phyloP scores from a whole-genome alignment of 1,140 invertebrate genomes.

The Andricus grossulariae region DNA sequence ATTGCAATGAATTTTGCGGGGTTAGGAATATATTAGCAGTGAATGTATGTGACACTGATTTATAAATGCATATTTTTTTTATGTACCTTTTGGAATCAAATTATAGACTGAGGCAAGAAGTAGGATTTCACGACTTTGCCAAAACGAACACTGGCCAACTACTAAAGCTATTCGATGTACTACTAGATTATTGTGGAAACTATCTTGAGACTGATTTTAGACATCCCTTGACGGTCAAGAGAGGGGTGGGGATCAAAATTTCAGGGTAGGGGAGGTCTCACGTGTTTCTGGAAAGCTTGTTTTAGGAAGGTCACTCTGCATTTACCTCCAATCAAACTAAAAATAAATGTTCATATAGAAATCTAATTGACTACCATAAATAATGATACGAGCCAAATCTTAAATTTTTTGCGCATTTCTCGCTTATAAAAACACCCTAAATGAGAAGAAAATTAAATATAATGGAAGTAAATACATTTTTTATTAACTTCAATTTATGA shows the following conservation, averaged over 20 bases:
- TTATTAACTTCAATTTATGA: no score
- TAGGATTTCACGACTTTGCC: conserved; percentile 56
- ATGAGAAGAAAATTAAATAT: no score
- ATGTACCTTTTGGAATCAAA: conserved; percentile 15
- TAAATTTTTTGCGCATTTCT: no score
- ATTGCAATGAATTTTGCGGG: not conserved
- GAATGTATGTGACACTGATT: not conserved
- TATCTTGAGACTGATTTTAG: conserved; percentile 67
- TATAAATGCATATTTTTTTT: not conserved
- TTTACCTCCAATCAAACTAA: not conserved
- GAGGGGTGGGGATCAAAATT: conserved; percentile 55
- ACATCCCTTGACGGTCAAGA: conserved; percentile 56
- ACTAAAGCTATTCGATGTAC: conserved; percentile 58
- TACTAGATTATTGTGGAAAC: conserved; percentile 65
- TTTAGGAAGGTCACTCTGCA: not conserved
- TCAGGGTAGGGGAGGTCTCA: conserved; percentile 13
- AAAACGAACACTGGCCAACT: conserved; percentile 67
- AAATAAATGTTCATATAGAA: not conserved
- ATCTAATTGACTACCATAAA: no score
- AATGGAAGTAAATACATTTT: no score
- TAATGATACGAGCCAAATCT: no score
- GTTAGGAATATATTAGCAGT: not conserved
- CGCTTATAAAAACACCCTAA: no score
- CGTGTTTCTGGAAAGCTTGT: conserved; percentile 17
- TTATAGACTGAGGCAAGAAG: conserved; percentile 29